Percentiles rank a stretch among this genome's conserved stretches.
Evolutionary conservation across 2,113 vertebrate species (phyloP).

Genomic region (Saimiri boliviensis): DNA sequence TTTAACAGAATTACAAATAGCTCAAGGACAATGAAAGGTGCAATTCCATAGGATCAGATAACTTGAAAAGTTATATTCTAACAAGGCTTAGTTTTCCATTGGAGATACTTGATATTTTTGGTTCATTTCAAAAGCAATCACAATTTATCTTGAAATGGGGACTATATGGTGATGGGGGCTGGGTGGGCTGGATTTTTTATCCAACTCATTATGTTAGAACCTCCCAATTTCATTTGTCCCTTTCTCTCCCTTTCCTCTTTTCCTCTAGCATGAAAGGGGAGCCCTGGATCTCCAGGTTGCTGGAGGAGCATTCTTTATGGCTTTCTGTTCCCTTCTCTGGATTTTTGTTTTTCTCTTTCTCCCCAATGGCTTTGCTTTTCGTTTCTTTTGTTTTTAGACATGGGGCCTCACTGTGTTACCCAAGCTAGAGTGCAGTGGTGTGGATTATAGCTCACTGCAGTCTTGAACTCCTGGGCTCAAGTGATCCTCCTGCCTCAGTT

Average conservation of each 20-base stretch:
- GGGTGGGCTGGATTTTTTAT: neutral
- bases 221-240: neutral
- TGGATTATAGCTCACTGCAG: no score
- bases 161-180: neutral
- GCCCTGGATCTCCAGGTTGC: neutral
- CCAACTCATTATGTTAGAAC: neutral
- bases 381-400: no score
- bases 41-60: neutral
- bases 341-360: neutral
- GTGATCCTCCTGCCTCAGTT: no score
- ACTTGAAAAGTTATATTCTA: neutral
- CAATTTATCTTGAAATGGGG: neutral
- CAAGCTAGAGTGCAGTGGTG: no score
- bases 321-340: neutral
- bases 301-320: neutral
- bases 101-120: neutral
- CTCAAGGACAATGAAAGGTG: neutral
- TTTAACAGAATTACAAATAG: neutral
- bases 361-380: neutral
- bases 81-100: neutral
- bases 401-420: no score
- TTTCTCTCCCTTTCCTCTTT: neutral
- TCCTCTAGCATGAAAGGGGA: neutral
- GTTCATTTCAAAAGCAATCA: neutral
- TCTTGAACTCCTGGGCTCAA: no score